Evolutionary conservation across 1,140 invertebrate species (phyloP).

Genomic region (Penaeus japonicus): DNA sequence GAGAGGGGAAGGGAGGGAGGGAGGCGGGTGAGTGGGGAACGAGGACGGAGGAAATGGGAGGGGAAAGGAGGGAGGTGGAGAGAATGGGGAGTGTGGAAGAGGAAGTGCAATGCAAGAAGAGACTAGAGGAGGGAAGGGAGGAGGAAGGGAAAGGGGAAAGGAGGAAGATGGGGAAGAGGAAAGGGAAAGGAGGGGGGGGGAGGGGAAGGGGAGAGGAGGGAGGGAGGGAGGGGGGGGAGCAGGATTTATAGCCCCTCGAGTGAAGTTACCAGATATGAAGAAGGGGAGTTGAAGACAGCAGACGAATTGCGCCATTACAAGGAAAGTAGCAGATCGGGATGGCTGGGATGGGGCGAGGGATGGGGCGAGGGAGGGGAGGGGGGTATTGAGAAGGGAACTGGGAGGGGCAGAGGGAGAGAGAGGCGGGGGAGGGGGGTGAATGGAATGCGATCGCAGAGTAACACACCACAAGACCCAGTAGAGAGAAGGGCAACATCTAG

Average conservation of each 20-base stretch:
- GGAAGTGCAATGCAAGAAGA: background rate
- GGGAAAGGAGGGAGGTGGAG: background rate
- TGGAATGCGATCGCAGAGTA: too few species aligned
- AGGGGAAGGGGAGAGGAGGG: background rate
- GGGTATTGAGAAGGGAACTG: background rate
- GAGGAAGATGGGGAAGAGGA: background rate
- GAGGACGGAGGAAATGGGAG: background rate
- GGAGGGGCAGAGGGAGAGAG: background rate
- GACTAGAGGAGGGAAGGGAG: background rate
- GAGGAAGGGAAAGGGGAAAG: background rate
- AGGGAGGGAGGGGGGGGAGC: background rate
- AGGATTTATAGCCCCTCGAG: conserved; percentile 47
- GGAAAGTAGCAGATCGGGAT: background rate
- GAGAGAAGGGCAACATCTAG: too few species aligned
- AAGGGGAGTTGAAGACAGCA: conserved; percentile 42
- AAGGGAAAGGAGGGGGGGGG: background rate
- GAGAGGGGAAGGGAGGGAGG: too few species aligned
- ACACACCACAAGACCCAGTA: too few species aligned
- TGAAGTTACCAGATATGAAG: conserved; percentile 51
- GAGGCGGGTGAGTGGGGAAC: background rate
- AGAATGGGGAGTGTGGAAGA: background rate
- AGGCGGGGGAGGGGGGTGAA: too few species aligned
- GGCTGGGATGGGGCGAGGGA: background rate
- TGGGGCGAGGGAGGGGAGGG: background rate
- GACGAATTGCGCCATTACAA: conserved; percentile 40